Conservation (phyloP, 2,797 vertebrate genomes). For the Neosalanx taihuensis region DNA sequence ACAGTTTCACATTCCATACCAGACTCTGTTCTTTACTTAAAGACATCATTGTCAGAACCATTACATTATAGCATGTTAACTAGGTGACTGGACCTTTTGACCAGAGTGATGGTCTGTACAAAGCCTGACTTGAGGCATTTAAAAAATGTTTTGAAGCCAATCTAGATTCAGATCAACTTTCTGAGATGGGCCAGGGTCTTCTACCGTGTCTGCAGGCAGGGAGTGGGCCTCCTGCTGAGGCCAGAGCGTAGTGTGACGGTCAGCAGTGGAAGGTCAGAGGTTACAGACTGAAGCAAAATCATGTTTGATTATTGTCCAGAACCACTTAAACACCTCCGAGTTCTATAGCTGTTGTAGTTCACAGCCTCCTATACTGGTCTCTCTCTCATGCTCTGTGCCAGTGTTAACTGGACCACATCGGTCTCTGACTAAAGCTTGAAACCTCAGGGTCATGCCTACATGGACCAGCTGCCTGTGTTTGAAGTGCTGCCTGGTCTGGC, state of each 20-base stretch:
- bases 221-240: too few relatives aligned
- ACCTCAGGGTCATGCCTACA: background rate
- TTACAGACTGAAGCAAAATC: conserved; percentile 20
- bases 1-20: conserved; percentile 44
- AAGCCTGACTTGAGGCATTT: too few relatives aligned
- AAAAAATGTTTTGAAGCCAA: too few relatives aligned
- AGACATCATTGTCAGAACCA: too few relatives aligned
- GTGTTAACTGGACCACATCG: conserved; percentile 12
- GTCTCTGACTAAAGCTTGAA: conserved; percentile 53
- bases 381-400: conserved; percentile 12
- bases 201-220: too few relatives aligned
- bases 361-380: conserved; percentile 31
- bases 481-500: conserved; percentile 57
- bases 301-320: background rate
- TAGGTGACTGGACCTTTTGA: too few relatives aligned
- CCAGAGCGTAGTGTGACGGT: too few relatives aligned
- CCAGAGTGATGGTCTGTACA: too few relatives aligned
- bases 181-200: too few relatives aligned
- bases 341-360: too few relatives aligned
- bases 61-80: too few relatives aligned
- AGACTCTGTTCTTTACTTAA: conserved; percentile 10
- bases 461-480: conserved; percentile 48
- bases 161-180: too few relatives aligned
- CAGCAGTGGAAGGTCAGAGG: background rate
- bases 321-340: background rate